Percentiles rank a stretch among this genome's conserved stretches.
phyloP scores from a whole-genome alignment of 2,797 vertebrate genomes.

The Apogon hyalosoma region DNA sequence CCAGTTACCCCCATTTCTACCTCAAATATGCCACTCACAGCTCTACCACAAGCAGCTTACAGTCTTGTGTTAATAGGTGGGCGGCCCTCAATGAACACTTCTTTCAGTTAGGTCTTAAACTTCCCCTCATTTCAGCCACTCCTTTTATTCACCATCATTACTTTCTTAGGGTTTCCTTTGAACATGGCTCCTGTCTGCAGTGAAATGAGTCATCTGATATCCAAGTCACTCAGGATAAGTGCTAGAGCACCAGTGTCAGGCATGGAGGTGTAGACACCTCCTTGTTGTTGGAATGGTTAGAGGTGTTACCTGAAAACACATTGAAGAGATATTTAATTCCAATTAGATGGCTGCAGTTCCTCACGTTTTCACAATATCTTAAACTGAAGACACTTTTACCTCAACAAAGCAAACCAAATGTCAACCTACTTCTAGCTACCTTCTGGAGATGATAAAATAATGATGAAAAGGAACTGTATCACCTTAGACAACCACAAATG shows the following conservation, averaged over 20 bases:
- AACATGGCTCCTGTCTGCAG: constrained; percentile 61
- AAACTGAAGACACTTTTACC: constrained; percentile 22
- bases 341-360: constrained; percentile 61
- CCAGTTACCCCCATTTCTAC: constrained; percentile 63
- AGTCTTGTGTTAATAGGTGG: constrained; percentile 72
- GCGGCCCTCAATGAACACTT: constrained; percentile 46
- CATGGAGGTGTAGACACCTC: constrained; percentile 53
- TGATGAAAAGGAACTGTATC: constrained; percentile 12
- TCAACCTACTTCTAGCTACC: constrained; percentile 23
- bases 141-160: constrained; percentile 68
- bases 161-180: constrained; percentile 68
- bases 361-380: constrained; percentile 22
- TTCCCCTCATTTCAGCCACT: constrained; percentile 56
- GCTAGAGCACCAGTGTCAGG: constrained; percentile 56
- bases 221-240: constrained; percentile 46
- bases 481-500: constrained; percentile 18
- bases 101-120: constrained; percentile 75
- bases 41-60: constrained; percentile 68
- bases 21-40: constrained; percentile 67
- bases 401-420: constrained; percentile 21
- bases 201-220: constrained; percentile 75
- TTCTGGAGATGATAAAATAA: constrained; percentile 18
- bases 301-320: constrained; percentile 78
- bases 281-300: constrained; percentile 46
- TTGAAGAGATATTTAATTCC: constrained; percentile 54